Base-by-base conservation (phyloP, 1,140 invertebrate genomes). In the Drosophila watanabei region DNA sequence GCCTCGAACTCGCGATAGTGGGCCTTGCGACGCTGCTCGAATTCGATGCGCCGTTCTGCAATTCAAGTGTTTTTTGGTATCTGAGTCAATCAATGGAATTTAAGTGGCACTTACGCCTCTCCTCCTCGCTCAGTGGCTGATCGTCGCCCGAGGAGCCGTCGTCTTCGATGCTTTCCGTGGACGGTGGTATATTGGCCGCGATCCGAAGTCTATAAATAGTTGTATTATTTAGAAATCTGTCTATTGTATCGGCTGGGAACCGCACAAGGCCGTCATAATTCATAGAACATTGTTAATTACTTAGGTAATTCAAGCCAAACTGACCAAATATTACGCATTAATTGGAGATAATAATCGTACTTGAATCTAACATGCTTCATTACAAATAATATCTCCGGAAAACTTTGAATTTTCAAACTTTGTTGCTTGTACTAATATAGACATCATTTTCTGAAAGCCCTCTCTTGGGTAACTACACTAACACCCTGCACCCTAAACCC, bases 1-100 rank as follows among this genome's bases (percentile, higher is more conserved):
- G 98, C 98, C 93, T 98, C 96, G 93, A 98, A 99, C 93, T 99
- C 99, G 93, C 99, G 98, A 94, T 99, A 99, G 93, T 99, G 99
- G 71, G 97, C 96, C 94, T 98, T 99, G 61, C 98, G 95, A 93
- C 99, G 99, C 45, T 96, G 95, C 93, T 98, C 97, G 93, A 99
- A 99, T 70, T 96, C 95, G 92, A 96, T 95, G 76, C 96, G 95
- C 82, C 95, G 95, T 68, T 94, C 96, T 96, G 73, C 66, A 94
- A 83, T 7, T 93, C 13, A 59, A 66, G 39, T 28, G 20, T 39
- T 57, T 14, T 9, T 24, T n/a, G n/a, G 30, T 52, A 75, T 60
- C 78, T 62, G 46, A 48, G 66, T 18, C 24, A 45, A 18, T 46
- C 32, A 57, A 41, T 64, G 61, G 52, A 63, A 54, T 49, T 32